Base-by-base conservation (phyloP, 2,113 vertebrate genomes). In the Hippopotamus amphibius region DNA sequence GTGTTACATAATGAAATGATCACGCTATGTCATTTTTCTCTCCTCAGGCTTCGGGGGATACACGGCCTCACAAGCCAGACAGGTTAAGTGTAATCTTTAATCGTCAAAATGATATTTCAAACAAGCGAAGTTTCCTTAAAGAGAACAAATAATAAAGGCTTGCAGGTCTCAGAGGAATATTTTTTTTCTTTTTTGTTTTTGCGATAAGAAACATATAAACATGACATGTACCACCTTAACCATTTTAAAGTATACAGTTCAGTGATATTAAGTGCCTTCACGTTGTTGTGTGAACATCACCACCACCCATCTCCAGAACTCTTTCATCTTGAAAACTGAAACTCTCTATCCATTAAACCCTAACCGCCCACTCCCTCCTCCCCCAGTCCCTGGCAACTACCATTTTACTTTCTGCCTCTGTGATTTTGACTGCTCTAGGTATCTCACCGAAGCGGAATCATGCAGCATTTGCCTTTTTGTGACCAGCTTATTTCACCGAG, bases 1-100 rank as follows among this genome's bases (percentile, higher is more conserved):
- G 43, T 37, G 57, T 97, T 91, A 92, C 55, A 50, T 97, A 94
- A 97, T n/a, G 61, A 66, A 80, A 33, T 26, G 1, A 71, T 82
- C 96, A 41, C 14, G 77, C 1, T 6, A 59, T n/a, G 81, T 55
- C 79, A 72, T 79, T 85, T 82, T 83, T 30, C 43, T 55, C 10
- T 86, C 59, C 15, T 46, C 15, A 4, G 59, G 21, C 91, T 95
- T 61, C 46, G 10, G 86, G 53, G 50, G 15, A 68, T 80, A 26
- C 37, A 53, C 33, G 85, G 28, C 26, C 50, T 46, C 22, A 2
- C 2, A 1, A 69, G 76, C 1, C 11, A 90, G 81, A 24, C 82
- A 89, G 77, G 89, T 22, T 19, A 50, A 57, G 68, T 86, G 68
- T 68, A 57, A 72, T 13, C 80, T 87, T 66, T 83, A 86, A 53